Base-by-base conservation (phyloP, 2,113 vertebrate genomes). In the Etheostoma spectabile region DNA sequence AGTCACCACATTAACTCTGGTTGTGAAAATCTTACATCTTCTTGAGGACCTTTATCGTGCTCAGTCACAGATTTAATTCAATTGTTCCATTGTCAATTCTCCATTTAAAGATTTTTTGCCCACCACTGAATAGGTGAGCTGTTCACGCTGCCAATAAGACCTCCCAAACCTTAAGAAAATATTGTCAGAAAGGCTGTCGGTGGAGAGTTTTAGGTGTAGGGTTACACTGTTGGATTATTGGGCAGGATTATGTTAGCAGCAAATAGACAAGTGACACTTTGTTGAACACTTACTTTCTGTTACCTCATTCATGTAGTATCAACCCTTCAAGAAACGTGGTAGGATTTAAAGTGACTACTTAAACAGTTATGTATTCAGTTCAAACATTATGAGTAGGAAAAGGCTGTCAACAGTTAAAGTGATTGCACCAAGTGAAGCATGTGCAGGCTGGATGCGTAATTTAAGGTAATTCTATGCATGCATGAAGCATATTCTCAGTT, bases 11-110 rank as follows among this genome's bases (percentile, higher is more conserved):
- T 46, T 24, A 27, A 55, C 35, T 4, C 22, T 56, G 38, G 13
- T 11, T 56, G 42, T 21, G 3, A 0, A 21, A 8, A 38, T 63
- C 22, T 14, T 14, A 55, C 4, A 52, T 52, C n/a, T 55, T 74
- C 4, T 51, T 15, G 15, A 51, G 53, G 7, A 55, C 22, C 33
- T 61, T 53, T 48, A 46, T 59, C 16, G 19, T 46, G 10, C 1
- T 6, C 16, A 10, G 24, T 38, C 6, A 38, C 51, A 70, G 24
- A 24, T 42, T 27, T 63, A 33, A 65, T 30, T 79, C 22, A 51
- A 57, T 69, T 69, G 63, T 73, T 38, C 68, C 12, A 30, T 74
- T 84, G 63, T 84, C 60, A 46, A 73, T 81, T 84, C 56, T 77
- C 48, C 55, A 66, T 80, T 80, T 27, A 84, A 77, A 67, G 57